phyloP scores from a whole-genome alignment of 2,888 invertebrate species.

The Galerucella pusilla region DNA sequence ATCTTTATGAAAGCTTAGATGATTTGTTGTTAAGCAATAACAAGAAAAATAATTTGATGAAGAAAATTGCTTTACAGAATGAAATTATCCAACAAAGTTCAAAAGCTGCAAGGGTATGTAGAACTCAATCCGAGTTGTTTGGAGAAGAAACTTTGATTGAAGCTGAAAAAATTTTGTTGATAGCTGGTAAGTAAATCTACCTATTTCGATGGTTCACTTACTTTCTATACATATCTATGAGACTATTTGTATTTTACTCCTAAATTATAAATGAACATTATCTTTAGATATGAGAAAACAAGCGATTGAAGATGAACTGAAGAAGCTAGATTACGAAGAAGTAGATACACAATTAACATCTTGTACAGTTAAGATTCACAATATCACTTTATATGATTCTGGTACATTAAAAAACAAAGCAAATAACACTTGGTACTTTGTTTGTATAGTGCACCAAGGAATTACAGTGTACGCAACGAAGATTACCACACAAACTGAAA shows the following conservation, averaged over 20 bases:
- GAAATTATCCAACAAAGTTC: conserved; percentile 31
- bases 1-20: conserved; percentile 28
- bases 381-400: conserved; percentile 16
- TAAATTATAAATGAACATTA: background rate
- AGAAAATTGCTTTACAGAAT: conserved; percentile 20
- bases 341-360: conserved; percentile 13
- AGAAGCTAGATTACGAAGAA: conserved; percentile 26
- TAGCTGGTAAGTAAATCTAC: conserved; percentile 33
- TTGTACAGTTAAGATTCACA: conserved; percentile 20
- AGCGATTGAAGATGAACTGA: conserved; percentile 20
- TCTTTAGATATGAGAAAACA: conserved; percentile 28
- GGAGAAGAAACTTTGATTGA: conserved; percentile 22
- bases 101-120: conserved; percentile 35
- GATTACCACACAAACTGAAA: conserved; percentile 13
- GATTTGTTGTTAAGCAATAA: conserved; percentile 12
- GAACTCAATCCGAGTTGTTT: conserved; percentile 15
- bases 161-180: conserved; percentile 34
- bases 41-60: conserved; percentile 15
- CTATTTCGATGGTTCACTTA: too few relatives aligned
- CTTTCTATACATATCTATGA: too few relatives aligned
- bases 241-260: too few relatives aligned
- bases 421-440: conserved; percentile 8
- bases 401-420: background rate
- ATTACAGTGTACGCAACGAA: conserved; percentile 24
- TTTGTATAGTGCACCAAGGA: conserved; percentile 29